Base-by-base conservation (phyloP, 2,797 vertebrate genomes). In the Micropoecilia bifurca region DNA sequence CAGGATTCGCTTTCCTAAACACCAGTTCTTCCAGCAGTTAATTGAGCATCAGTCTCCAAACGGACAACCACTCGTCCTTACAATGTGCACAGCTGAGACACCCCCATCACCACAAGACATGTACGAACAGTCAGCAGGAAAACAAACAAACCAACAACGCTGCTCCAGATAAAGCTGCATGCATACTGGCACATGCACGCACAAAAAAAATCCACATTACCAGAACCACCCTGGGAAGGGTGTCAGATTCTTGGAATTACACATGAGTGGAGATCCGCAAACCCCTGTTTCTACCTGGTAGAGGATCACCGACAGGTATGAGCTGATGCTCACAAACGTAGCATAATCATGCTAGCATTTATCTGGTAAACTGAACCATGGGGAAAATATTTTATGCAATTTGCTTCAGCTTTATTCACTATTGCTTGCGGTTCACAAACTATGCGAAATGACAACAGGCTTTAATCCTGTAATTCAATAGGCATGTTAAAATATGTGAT, bases 81-180 rank as follows among this genome's bases (percentile, higher is more conserved):
- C 20, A 48, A 25, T n/a, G 57, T 47, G 66, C 53, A 39, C 1
- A 59, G 3, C 59, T 43, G 76, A 80, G 69, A 73, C 73, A 43
- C n/a, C 80, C 46, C 0, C 2, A 20, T 20, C n/a, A 20, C 80
- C 83, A 88, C 82, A 81, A 59, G 10, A 74, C 90, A 92, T 71
- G 91, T 89, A 88, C 91, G 83, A 39, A 83, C 73, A 12, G 69
- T 79, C 63, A 13, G 71, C 79, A 22, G 74, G 80, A 18, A 16
- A 3, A 20, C 20, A 87, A 85, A 4, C 20, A 79, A 69, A 16
- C 61, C 78, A 55, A 13, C 71, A 82, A 48, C 46, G 59, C 79
- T 46, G 68, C 61, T 50, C 61, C 61, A 45, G 22, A 75, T 61
- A 66, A 0, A 68, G 50, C 72, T 16, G 72, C 47, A 33, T 66